Conservation (phyloP, 2,113 vertebrate species). For the Gopherus flavomarginatus region DNA sequence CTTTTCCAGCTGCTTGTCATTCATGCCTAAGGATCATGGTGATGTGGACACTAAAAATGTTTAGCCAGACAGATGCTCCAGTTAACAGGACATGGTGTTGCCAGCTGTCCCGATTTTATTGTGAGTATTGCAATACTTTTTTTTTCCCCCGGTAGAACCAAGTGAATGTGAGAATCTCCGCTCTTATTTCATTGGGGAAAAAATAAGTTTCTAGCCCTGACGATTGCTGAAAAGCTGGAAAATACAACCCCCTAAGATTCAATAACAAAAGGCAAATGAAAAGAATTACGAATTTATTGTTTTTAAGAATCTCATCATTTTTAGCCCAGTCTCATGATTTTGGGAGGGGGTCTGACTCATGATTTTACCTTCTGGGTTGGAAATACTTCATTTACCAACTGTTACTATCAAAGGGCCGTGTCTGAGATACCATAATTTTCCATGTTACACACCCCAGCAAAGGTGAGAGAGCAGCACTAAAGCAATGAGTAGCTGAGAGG, state of each 20-base stretch:
- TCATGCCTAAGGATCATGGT: background rate
- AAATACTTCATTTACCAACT: background rate
- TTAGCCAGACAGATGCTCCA: background rate
- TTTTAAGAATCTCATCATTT: background rate
- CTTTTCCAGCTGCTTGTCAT: background rate
- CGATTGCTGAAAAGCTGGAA: background rate
- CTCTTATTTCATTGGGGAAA: background rate
- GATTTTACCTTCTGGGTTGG: background rate
- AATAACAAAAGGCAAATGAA: background rate
- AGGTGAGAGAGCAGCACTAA: background rate
- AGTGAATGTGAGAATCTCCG: background rate
- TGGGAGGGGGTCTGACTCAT: background rate
- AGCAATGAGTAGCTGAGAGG: background rate
- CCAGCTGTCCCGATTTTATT: background rate
- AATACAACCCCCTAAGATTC: background rate
- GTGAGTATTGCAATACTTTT: background rate
- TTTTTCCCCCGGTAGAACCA: background rate
- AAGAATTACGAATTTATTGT: background rate
- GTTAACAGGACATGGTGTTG: background rate
- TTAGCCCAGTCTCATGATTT: background rate
- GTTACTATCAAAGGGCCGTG: background rate
- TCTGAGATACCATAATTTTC: background rate
- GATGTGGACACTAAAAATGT: background rate
- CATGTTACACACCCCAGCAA: background rate
- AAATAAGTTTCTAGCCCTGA: no score